phyloP scores from a whole-genome alignment of 2,888 invertebrate genomes.

The Drosophila melanocephala region DNA sequence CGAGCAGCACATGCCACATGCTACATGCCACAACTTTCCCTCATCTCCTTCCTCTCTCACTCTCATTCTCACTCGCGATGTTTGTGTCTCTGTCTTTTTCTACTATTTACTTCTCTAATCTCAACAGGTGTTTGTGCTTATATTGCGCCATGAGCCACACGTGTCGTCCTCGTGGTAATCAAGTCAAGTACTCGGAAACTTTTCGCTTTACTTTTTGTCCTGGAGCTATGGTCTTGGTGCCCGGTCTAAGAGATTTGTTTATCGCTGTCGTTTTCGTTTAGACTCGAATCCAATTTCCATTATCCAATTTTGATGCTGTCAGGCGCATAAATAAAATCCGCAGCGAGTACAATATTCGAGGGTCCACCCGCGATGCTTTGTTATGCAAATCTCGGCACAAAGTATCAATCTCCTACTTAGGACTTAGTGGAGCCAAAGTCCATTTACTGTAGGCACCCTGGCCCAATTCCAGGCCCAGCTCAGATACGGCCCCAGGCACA shows the following conservation, averaged over 20 bases:
- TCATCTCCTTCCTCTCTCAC: too few species aligned
- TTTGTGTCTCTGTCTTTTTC: background rate
- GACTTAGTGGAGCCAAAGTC: conserved; percentile 48
- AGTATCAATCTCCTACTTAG: conserved; percentile 62
- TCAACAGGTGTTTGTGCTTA: conserved; percentile 68
- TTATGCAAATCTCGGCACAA: conserved; percentile 69
- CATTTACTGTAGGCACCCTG: conserved; percentile 40
- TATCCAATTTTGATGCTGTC: conserved; percentile 75
- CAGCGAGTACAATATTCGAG: conserved; percentile 17
- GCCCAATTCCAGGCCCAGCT: background rate
- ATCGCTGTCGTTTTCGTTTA: conserved; percentile 41
- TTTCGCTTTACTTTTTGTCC: conserved; percentile 32
- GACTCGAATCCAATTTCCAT: conserved; percentile 76
- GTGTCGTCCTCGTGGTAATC: conserved; percentile 63
- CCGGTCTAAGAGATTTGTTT: conserved; percentile 15
- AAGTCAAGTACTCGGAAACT: conserved; percentile 65
- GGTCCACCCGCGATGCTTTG: conserved; percentile 50
- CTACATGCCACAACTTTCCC: background rate
- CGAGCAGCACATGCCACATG: conserved; percentile 38
- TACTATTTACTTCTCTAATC: conserved; percentile 27
- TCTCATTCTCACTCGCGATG: background rate
- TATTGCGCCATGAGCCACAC: conserved; percentile 50
- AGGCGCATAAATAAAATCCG: conserved; percentile 68
- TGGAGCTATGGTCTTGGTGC: background rate
- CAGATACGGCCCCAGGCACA: background rate